phyloP scores from a whole-genome alignment of 2,888 invertebrate genomes.

The Rhagonycha lutea region DNA sequence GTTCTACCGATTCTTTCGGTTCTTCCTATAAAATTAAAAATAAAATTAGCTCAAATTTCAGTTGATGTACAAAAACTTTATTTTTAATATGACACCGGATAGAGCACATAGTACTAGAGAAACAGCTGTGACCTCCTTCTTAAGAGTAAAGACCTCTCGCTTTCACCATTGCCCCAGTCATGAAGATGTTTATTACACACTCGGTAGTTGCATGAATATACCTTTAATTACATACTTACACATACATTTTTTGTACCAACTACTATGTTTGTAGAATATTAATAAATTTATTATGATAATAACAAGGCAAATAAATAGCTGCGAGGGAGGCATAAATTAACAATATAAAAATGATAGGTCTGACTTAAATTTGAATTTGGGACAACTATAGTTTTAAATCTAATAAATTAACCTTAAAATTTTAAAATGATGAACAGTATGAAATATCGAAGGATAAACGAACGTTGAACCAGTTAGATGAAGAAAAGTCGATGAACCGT shows the following conservation, averaged over 20 bases:
- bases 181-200: constrained; percentile 36
- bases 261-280: background rate
- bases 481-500: background rate
- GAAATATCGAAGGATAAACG: background rate
- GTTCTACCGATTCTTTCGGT: constrained; percentile 17
- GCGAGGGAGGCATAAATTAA: background rate
- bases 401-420: background rate
- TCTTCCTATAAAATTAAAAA: constrained; percentile 27
- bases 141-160: constrained; percentile 49
- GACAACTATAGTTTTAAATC: background rate
- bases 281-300: background rate
- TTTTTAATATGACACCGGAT: constrained; percentile 7
- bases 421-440: background rate
- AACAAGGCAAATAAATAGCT: background rate
- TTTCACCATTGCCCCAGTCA: constrained; percentile 49
- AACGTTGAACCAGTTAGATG: background rate
- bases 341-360: background rate
- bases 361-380: background rate
- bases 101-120: constrained; percentile 21
- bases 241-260: background rate
- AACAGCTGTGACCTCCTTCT: constrained; percentile 44
- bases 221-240: constrained; percentile 11
- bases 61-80: background rate
- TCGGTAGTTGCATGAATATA: constrained; percentile 17
- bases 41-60: background rate